A percentile compares a stretch with the other conserved stretches of the same genome.
phyloP scores from a whole-genome alignment of 37 sponge, comb jelly and placozoan species.

The Cliona cf. orientalis region DNA sequence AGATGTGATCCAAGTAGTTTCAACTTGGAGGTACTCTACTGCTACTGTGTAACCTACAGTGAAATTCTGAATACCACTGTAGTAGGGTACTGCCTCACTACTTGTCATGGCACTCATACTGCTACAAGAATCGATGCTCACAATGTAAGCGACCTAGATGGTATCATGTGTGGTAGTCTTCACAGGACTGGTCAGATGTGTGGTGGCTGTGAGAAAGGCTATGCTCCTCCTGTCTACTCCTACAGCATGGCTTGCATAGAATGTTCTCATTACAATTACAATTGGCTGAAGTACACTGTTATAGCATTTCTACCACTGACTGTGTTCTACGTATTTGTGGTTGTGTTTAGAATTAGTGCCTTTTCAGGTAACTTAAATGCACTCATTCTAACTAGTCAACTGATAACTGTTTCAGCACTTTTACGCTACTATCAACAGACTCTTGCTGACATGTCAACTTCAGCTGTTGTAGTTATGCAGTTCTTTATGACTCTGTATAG shows the following conservation, averaged over 20 bases:
- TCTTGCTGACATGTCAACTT: no score
- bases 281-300: constrained; percentile 27
- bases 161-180: background rate
- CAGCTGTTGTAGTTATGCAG: no score
- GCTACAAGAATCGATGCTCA: no score
- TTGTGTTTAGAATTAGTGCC: constrained; percentile 54
- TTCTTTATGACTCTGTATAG: no score
- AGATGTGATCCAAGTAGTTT: no score
- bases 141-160: background rate
- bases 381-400: background rate
- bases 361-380: background rate
- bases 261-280: constrained; percentile 6
- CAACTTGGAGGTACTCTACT: no score
- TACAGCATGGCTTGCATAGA: constrained; percentile 22
- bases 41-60: no score
- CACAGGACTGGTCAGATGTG: constrained; percentile 20
- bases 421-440: no score
- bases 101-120: no score
- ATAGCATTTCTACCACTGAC: constrained; percentile 56
- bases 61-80: no score
- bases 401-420: no score
- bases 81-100: no score
- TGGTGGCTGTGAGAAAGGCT: constrained; percentile 40
- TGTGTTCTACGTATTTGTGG: constrained; percentile 38
- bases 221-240: constrained; percentile 48